phyloP scores from a whole-genome alignment of 2,113 vertebrate species.

The Lanius ludovicianus region DNA sequence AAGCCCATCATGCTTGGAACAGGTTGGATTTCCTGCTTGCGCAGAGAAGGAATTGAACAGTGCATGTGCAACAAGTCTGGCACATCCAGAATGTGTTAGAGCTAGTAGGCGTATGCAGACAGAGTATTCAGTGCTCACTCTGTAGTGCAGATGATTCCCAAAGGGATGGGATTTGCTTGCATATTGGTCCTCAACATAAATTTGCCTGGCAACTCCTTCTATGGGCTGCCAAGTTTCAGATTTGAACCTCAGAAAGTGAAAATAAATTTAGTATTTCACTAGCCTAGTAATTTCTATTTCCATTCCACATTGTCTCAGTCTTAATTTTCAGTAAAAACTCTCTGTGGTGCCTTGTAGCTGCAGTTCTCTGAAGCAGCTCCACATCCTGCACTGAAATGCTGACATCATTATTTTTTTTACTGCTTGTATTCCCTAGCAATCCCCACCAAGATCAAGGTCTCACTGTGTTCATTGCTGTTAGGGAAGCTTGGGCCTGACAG shows the following conservation, averaged over 20 bases:
- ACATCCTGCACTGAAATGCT: constrained; percentile 2
- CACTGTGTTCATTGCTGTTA: not conserved
- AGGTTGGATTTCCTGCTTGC: constrained; percentile 11
- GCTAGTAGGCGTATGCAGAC: constrained; percentile 51
- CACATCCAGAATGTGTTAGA: constrained; percentile 65
- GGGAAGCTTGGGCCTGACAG: not conserved
- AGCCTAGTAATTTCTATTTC: not conserved
- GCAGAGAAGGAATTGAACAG: not conserved
- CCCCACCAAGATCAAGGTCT: not conserved
- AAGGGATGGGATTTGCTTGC: not conserved
- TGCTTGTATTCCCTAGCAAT: not conserved
- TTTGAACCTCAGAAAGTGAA: not conserved
- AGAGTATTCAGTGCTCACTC: not conserved
- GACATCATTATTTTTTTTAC: not conserved
- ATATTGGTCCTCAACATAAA: not conserved
- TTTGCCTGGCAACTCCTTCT: not conserved
- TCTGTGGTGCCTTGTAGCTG: not conserved
- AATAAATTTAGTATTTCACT: not conserved
- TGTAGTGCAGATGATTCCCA: constrained; percentile 37
- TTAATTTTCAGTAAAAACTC: not conserved
- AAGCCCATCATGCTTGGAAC: not conserved
- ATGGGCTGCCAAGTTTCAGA: not conserved
- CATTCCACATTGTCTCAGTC: not conserved
- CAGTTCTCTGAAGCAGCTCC: not conserved
- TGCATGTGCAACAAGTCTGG: constrained; percentile 61